Evolutionary conservation across 2,797 vertebrate genomes (phyloP).

Genomic region (Eremophila alpestris): DNA sequence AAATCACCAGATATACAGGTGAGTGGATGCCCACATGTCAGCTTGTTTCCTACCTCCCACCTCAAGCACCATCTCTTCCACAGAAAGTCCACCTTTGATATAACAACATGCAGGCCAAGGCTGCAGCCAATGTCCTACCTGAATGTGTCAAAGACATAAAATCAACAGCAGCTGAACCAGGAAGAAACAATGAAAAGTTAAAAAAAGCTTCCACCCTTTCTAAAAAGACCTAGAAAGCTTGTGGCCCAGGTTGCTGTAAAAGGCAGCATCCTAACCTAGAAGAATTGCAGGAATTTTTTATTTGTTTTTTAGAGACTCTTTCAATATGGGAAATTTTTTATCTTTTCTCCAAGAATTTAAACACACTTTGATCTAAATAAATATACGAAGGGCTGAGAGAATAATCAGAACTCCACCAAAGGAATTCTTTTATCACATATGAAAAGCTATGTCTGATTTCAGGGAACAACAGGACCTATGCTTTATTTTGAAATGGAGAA

Average conservation of each 20-base stretch:
- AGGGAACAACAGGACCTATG: not conserved
- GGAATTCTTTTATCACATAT: not conserved
- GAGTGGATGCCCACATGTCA: fast-evolving
- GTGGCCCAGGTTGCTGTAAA: not conserved
- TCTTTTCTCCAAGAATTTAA: not conserved
- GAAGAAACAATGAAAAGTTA: not conserved
- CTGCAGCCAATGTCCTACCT: not conserved
- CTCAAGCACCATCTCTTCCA: not conserved
- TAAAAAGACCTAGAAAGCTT: not conserved
- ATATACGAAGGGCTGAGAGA: not conserved
- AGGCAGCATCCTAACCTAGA: not conserved
- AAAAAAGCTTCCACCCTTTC: not conserved
- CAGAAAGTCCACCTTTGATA: not conserved
- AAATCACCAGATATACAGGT: not conserved
- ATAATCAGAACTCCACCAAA: not conserved
- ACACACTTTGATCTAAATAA: not conserved
- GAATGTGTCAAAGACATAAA: not conserved
- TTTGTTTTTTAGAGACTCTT: not conserved
- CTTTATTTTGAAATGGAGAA: not conserved
- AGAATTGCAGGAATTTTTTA: not conserved
- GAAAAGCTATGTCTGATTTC: not conserved
- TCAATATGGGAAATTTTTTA: fast-evolving
- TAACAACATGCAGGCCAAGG: not conserved
- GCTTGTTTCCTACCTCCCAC: not conserved
- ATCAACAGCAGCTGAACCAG: not conserved